phyloP scores from a whole-genome alignment of 2,113 vertebrate species.

The Scalopus aquaticus region DNA sequence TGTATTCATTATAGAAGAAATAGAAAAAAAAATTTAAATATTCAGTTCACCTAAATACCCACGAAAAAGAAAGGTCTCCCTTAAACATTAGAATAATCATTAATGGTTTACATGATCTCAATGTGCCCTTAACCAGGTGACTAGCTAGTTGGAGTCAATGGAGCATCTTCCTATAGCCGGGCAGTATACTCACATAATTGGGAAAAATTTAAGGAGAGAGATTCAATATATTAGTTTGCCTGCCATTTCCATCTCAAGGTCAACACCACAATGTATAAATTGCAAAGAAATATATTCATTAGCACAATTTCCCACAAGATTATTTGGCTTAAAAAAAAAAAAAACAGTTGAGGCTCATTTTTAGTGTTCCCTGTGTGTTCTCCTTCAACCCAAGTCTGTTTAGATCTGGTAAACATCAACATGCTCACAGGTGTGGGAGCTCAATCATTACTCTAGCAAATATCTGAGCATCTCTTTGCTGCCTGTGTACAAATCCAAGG shows the following conservation, averaged over 20 bases:
- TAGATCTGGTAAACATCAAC: neutral
- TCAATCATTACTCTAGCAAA: neutral
- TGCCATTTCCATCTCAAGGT: neutral
- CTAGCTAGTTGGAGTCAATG: neutral
- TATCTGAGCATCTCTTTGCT: neutral
- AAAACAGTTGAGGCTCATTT: neutral
- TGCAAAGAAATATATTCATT: neutral
- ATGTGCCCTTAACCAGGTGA: neutral
- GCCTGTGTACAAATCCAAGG: rapidly evolving
- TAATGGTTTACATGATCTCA: neutral
- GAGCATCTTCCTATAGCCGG: neutral
- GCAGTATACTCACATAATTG: neutral
- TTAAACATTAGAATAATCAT: neutral
- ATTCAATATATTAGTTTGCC: neutral
- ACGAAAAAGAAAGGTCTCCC: neutral
- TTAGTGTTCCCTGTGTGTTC: neutral
- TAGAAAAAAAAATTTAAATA: neutral
- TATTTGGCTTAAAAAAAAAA: neutral
- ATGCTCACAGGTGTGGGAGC: neutral
- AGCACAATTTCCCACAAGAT: neutral
- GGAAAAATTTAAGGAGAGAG: neutral
- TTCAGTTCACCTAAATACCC: neutral
- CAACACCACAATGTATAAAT: neutral
- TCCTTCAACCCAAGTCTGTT: neutral
- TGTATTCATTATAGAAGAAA: neutral